Evolutionary conservation across 2,113 vertebrate species (phyloP), one percentile per base, ranked within the genome.

Genomic region (Rhodinocichla rosea): DNA sequence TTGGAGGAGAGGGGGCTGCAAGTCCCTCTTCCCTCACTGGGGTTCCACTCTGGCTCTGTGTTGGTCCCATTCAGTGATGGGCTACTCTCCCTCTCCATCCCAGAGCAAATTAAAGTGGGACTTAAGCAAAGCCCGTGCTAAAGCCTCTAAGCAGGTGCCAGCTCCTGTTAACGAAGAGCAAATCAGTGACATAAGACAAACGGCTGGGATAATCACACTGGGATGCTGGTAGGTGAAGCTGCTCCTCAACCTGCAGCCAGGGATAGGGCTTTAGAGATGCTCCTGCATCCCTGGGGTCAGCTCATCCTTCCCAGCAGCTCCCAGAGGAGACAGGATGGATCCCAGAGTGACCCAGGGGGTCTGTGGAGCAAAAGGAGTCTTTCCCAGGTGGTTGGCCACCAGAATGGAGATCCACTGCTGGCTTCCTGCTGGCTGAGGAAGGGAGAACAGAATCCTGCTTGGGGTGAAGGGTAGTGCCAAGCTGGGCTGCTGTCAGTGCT

Each of bases 81-180:
- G 32, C 65, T 44, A 11, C 71, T 75, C 63, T 64, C 32, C 49
- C 39, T 56, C 49, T 60, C 49, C 22, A 3, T 28, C 73, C 68
- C 10, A 2, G 52, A 45, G 37, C 52, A 68, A 92, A 93, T 92
- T 82, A 68, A 82, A 95, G 84, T 50, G 84, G 87, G 93, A 78
- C 74, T 97, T 96, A 74, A 87, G 69, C 90, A 94, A 96, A 96
- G 93, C 90, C 52, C 5, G 22, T 32, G 69, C 69, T 89, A 96
- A 95, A 96, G 81, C 93, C 90, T 71, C 77, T 94, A 70, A 96
- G 93, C 95, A 81, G 87, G 87, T 96, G 96, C 95, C 93, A 62
- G 73, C 83, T 92, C 90, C 92, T 78, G 77, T 95, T 95, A 96
- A 87, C 3, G 4, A 81, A 92, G 92, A 94, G 92, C 74, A 84